Base-by-base conservation (phyloP, 1,140 invertebrate genomes). In the Eurosta solidaginis region DNA sequence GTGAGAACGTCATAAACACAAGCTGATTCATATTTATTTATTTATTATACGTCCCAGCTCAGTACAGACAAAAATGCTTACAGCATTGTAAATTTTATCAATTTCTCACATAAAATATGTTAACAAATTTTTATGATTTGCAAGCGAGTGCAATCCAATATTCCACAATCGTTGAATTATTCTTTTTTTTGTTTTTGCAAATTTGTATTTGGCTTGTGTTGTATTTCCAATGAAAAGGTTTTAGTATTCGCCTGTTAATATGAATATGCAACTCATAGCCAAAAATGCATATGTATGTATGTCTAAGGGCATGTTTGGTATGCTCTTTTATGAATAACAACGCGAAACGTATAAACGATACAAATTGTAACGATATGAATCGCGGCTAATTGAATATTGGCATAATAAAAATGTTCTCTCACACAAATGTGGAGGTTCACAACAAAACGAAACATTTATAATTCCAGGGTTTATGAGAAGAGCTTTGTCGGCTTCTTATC, bases 71-170 rank as follows among this genome's bases (percentile, higher is more conserved):
- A n/a, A 68, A 68, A 33, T 2, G 59, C 59, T 40, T 68, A 33
- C 59, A 40, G 59, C 59, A 40, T 36, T 36, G 59, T n/a, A 68
- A 47, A 68, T 68, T 68, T 68, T 68, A 68, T 42, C 59, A 68
- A 68, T 68, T 40, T 68, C 33, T 68, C 59, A 68, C 17, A 9
- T 68, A 36, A 68, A 68, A 68, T 42, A 68, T 68, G 59, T 68
- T 68, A 40, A 68, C 29, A 68, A 68, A 68, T 40, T 40, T 68
- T 22, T 68, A 68, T 68, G 59, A 68, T 42, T 68, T 36, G 33
- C 59, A 17, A 68, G 59, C 33, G n/a, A n/a, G n/a, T n/a, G 59
- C 29, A 68, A 40, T 40, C 14, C 33, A 68, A 59, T 59, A 33
- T 59, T n/a, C 29, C n/a, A n/a, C n/a, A n/a, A n/a, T n/a, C n/a